phyloP scores from a whole-genome alignment of 2,797 vertebrate species.

The Pseudochromis fuscus region DNA sequence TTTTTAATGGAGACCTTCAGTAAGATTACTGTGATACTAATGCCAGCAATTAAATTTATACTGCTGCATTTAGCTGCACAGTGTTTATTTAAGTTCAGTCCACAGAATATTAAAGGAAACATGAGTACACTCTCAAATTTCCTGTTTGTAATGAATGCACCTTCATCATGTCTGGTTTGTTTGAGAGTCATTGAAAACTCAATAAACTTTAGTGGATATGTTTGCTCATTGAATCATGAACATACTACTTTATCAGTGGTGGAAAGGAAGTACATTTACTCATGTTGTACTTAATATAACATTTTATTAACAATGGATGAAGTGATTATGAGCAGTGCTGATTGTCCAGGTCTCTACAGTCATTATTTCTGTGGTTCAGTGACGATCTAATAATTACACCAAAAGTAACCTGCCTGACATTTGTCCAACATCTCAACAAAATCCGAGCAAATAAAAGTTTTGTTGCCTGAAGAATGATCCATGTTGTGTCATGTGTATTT shows the following conservation, averaged over 20 bases:
- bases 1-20: conserved; percentile 7
- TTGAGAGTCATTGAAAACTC: conserved; percentile 38
- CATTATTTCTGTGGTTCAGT: not conserved
- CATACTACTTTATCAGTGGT: conserved; percentile 18
- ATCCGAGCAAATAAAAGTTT: no score
- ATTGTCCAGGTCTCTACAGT: not conserved
- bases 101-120: conserved; percentile 29
- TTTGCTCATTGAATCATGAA: conserved; percentile 50
- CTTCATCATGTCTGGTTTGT: conserved; percentile 37
- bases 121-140: conserved; percentile 67
- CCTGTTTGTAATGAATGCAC: conserved; percentile 56
- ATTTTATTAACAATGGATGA: not conserved
- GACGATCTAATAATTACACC: no score
- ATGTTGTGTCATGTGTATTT: no score
- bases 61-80: conserved; percentile 3
- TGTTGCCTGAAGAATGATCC: no score
- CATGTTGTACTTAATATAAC: not conserved
- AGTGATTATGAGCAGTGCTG: not conserved
- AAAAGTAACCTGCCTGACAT: no score
- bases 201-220: conserved; percentile 32
- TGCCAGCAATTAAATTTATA: conserved; percentile 50
- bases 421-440: no score
- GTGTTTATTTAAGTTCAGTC: conserved; percentile 46
- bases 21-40: conserved; percentile 26
- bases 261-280: conserved; percentile 4